These are phyloP conservation scores for Pandemis cinnamomeana DNA, from an alignment of 2,888 invertebrate species.

Conservation along the genomic window DNA sequence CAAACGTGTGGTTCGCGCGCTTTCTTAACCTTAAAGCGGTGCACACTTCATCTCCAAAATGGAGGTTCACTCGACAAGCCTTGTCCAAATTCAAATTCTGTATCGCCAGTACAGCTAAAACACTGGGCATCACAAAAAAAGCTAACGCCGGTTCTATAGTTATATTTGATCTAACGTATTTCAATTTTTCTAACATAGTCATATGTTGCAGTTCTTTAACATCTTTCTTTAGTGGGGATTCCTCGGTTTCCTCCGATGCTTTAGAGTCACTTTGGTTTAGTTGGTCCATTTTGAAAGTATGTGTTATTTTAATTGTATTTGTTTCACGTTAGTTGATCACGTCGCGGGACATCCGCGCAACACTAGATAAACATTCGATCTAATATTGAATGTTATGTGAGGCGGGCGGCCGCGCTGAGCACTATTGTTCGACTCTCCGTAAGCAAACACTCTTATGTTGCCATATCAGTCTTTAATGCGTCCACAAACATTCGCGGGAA, in stretches of 20 bases:
- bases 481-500: conserved; percentile 67
- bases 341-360: conserved; percentile 39
- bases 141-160: conserved; percentile 88
- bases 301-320: conserved; percentile 9
- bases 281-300: conserved; percentile 56
- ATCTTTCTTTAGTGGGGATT: conserved; percentile 64
- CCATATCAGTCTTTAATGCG: conserved; percentile 70
- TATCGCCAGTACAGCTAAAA: conserved; percentile 88
- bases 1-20: conserved; percentile 86
- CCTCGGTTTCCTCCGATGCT: conserved; percentile 56
- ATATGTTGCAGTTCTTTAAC: conserved; percentile 62
- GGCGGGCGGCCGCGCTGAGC: conserved; percentile 52
- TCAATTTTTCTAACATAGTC: conserved; percentile 75
- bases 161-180: conserved; percentile 81
- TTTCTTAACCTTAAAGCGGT: conserved; percentile 88
- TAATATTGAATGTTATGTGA: conserved; percentile 57
- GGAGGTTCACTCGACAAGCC: conserved; percentile 92
- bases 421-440: conserved; percentile 70
- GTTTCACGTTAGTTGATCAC: conserved; percentile 7
- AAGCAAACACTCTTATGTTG: conserved; percentile 76
- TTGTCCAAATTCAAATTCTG: conserved; percentile 94
- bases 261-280: conserved; percentile 52
- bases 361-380: conserved; percentile 57
- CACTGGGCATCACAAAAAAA: conserved; percentile 87
- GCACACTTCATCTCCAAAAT: conserved; percentile 88